A percentile compares a stretch with the other conserved stretches of the same genome.
Evolutionary conservation across 1,140 invertebrate genomes (phyloP).

Genomic region (Aricia agestis): DNA sequence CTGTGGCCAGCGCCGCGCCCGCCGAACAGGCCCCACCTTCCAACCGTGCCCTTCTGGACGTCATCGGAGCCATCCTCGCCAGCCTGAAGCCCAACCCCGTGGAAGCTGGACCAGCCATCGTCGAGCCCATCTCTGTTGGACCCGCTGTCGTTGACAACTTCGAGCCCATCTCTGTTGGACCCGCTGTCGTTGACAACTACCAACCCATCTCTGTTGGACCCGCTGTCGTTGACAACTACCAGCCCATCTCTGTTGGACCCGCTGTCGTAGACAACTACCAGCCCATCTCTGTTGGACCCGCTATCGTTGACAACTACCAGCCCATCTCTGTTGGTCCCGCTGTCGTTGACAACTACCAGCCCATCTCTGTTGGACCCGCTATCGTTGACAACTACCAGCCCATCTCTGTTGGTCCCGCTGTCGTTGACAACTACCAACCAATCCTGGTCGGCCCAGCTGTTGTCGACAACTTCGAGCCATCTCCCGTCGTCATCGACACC

Average conservation of each 20-base stretch:
- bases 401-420: slow-evolving; percentile 27
- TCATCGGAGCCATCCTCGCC: slow-evolving; percentile 5
- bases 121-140: slow-evolving; percentile 21
- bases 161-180: slow-evolving; percentile 25
- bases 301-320: background rate
- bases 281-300: background rate
- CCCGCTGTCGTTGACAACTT: slow-evolving; percentile 9
- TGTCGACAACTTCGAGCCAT: slow-evolving; percentile 10
- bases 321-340: slow-evolving; percentile 25
- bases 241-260: slow-evolving; percentile 28
- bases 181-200: slow-evolving; percentile 17
- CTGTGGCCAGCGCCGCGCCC: slow-evolving; percentile 39
- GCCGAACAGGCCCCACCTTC: background rate
- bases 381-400: slow-evolving; percentile 27
- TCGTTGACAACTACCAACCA: slow-evolving; percentile 24
- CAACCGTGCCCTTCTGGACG: background rate
- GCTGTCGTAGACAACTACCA: slow-evolving; percentile 13
- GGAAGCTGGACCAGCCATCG: slow-evolving; percentile 27
- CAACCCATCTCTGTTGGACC: slow-evolving; percentile 22
- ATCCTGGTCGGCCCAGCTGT: slow-evolving; percentile 22
- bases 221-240: slow-evolving; percentile 26
- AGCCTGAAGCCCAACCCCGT: slow-evolving; percentile 27
- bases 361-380: slow-evolving; percentile 28
- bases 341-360: slow-evolving; percentile 21
- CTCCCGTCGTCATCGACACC: background rate